phyloP scores from a whole-genome alignment of 2,888 invertebrate genomes.

The Arrhopalites spinosus region DNA sequence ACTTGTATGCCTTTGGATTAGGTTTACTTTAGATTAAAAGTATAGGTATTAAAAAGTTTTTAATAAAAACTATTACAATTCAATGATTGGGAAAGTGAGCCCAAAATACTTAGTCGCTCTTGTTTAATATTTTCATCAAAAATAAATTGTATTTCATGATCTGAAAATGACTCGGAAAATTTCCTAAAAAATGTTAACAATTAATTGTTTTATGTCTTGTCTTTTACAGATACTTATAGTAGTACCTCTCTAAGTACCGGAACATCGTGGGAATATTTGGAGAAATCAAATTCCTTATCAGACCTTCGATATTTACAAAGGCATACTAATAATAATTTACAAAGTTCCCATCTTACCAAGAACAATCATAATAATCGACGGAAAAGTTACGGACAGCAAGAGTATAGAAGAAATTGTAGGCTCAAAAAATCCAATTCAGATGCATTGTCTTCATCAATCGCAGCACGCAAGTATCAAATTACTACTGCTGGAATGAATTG shows the following conservation, averaged over 20 bases:
- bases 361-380: background rate
- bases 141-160: too few relatives aligned
- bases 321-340: too few relatives aligned
- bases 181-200: too few relatives aligned
- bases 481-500: slow-evolving; percentile 32
- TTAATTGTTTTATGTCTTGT: too few relatives aligned
- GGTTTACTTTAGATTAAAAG: too few relatives aligned
- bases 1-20: too few relatives aligned
- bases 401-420: background rate
- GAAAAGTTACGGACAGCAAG: background rate
- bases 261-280: slow-evolving; percentile 52
- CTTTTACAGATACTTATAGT: slow-evolving; percentile 37
- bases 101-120: too few relatives aligned
- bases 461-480: background rate
- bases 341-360: background rate
- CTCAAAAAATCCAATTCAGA: slow-evolving; percentile 29
- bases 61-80: too few relatives aligned
- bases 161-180: too few relatives aligned
- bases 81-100: too few relatives aligned
- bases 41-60: too few relatives aligned
- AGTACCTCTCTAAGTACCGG: slow-evolving; percentile 41
- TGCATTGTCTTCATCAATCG: slow-evolving; percentile 8
- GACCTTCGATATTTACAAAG: slow-evolving; percentile 35
- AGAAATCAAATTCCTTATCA: slow-evolving; percentile 45
- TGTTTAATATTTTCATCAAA: too few relatives aligned